phyloP scores from a whole-genome alignment of 2,113 vertebrate species.

The Gavialis gangeticus region DNA sequence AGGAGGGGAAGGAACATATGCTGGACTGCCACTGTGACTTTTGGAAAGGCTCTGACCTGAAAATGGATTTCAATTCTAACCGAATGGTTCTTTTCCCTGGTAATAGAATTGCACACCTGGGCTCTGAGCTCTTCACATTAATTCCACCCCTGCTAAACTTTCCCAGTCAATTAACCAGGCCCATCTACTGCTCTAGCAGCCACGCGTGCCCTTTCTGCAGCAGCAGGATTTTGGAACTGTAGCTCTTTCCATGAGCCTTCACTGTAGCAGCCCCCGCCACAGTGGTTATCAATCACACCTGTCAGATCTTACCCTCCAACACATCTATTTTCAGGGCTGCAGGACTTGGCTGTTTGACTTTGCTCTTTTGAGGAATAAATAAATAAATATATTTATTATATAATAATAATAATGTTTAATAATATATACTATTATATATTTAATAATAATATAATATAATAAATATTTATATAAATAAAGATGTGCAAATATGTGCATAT shows the following conservation, averaged over 20 bases:
- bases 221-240: slow-evolving; percentile 45
- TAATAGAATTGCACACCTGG: slow-evolving; percentile 52
- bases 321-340: slow-evolving; percentile 59
- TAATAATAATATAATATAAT: too few relatives aligned
- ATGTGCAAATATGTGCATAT: too few relatives aligned
- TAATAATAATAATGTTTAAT: too few relatives aligned
- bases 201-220: slow-evolving; percentile 51
- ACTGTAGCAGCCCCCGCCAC: slow-evolving; percentile 50
- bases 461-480: too few relatives aligned
- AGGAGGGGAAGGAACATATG: slow-evolving; percentile 8
- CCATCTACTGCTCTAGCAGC: slow-evolving; percentile 59
- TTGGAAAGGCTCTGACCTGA: slow-evolving; percentile 67
- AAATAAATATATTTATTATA: too few relatives aligned
- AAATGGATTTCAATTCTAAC: slow-evolving; percentile 68
- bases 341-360: slow-evolving; percentile 56
- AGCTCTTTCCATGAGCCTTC: slow-evolving; percentile 49
- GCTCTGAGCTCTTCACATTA: slow-evolving; percentile 64
- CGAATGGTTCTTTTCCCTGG: slow-evolving; percentile 32
- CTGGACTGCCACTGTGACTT: slow-evolving; percentile 29
- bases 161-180: slow-evolving; percentile 71
- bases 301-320: slow-evolving; percentile 42
- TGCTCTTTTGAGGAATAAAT: background rate
- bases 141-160: slow-evolving; percentile 73
- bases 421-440: too few relatives aligned
- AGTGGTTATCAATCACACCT: slow-evolving; percentile 66